A percentile compares a stretch with the other conserved stretches of the same genome.
These are phyloP conservation scores for Auanema sp. DNA, from an alignment of 2,888 invertebrate species.

Conservation along the genomic window DNA sequence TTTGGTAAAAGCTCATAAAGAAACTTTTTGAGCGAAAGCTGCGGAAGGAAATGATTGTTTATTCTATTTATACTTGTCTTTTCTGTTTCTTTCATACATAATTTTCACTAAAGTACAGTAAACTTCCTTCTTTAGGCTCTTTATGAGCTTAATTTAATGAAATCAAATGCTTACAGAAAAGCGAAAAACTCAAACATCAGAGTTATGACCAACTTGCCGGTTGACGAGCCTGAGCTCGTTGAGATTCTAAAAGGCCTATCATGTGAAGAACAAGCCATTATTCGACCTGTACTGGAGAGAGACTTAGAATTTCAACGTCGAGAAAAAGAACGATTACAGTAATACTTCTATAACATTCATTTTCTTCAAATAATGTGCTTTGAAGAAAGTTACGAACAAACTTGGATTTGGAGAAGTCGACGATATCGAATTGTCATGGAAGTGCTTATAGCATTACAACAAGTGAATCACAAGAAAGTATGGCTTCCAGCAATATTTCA, in stretches of 20 bases:
- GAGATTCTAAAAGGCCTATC: too few species aligned
- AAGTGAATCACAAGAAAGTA: conserved; percentile 16
- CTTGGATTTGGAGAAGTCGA: not conserved
- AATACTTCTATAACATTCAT: not conserved
- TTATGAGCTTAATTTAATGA: too few species aligned
- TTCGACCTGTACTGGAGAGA: conserved; percentile 40
- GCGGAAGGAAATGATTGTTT: not conserved
- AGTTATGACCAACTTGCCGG: too few species aligned
- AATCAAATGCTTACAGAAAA: too few species aligned
- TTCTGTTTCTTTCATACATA: too few species aligned
- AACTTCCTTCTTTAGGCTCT: too few species aligned
- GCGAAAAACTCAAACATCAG: too few species aligned
- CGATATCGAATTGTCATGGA: not conserved
- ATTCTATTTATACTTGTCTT: too few species aligned
- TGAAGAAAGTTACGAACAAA: conserved; percentile 1
- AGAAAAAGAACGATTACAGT: conserved; percentile 39
- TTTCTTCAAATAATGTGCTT: not conserved
- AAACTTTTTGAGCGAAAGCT: conserved; percentile 1
- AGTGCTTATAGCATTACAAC: conserved; percentile 6
- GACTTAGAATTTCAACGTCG: conserved; percentile 46
- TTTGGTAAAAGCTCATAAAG: not conserved
- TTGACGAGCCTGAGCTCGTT: too few species aligned
- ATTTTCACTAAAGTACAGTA: too few species aligned
- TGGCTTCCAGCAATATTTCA: conserved; percentile 14
- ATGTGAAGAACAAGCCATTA: conserved; percentile 38